Evolutionary conservation across 2,113 vertebrate genomes (phyloP), one percentile per base, ranked within the genome.

Genomic region (Festucalex cinctus): DNA sequence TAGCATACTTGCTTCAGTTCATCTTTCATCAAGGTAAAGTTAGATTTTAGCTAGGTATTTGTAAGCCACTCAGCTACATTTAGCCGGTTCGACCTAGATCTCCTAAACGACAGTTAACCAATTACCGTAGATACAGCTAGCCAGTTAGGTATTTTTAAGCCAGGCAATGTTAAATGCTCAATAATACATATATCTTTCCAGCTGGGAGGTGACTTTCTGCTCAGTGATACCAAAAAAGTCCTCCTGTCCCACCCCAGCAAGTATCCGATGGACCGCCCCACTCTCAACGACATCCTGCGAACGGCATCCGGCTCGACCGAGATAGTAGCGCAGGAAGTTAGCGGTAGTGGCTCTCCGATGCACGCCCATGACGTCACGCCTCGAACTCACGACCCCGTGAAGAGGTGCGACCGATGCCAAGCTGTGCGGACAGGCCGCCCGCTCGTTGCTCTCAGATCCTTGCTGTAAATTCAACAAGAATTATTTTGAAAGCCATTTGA

Each of bases 191-290:
- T 22, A 8, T 59, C 12, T 20, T 71, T 74, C 20, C 78, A 92
- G 92, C 66, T 93, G 88, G 92, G 91, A 44, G 92, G 92, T 0
- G 81, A 92, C 82, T 92, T 92, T 71, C 8, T 91, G 61, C 78
- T 93, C 80, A 80, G 91, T 36, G 71, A 88, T 9, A 48, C 19
- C 1, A 89, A 91, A 36, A 85, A 64, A 61, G 85, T 93, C 24
- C 66, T 91, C 32, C 72, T 88, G 0, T 85, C 65, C 48, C 90
- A 91, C 49, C 86, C 77, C 5, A 83, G 66, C 75, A 82, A 78
- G 69, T 83, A 1, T 62, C 88, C 92, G 1, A 37, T 85, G 78
- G 89, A 93, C 85, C 60, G 92, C 20, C 89, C 83, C 1, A 53
- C 56, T 0, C 35, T 86, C 60, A 1, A 17, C 14, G 76, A 85